Base-by-base conservation (phyloP, 2,113 vertebrate species). In the Nothobranchius furzeri region DNA sequence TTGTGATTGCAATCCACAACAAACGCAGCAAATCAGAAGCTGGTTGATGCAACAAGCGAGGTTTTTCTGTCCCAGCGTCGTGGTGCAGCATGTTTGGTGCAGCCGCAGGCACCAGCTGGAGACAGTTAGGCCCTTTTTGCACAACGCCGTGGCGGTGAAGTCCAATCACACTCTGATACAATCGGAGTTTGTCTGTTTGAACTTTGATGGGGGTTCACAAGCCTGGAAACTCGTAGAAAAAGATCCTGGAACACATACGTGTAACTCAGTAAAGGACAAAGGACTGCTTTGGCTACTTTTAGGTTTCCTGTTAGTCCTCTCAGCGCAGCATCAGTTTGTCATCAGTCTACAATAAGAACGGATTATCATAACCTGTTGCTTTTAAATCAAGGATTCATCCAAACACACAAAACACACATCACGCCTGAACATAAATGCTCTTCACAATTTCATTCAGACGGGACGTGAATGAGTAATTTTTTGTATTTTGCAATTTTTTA, bases 21-120 rank as follows among this genome's bases (percentile, higher is more conserved):
- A 85, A 85, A 78, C 70, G 60, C 68, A 73, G 76, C 68, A 75
- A 84, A 79, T 82, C 70, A 70, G 62, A 63, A 63, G 73, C 63
- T 51, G 59, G 63, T 70, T 79, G 70, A 79, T 70, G 76, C 78
- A 74, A 79, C 73, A 76, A 85, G 73, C 70, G 73, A 75, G 72
- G 64, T 64, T 71, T 76, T 65, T 67, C 70, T 69, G 47, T 9
- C 48, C 43, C 60, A 51, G 66, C 45, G 40, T 59, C 66, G 57
- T 55, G 60, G 79, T 74, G 40, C 17, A 42, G 63, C 73, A 17
- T 75, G 59, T 64, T 8, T 54, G 68, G 60, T 78, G 51, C 20
- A 55, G 62, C 20, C 42, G 52, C 17, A 35, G 20, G 48, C 70
- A 35, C 68, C 81, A 73, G 81, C 71, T 78, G 76, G 56, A 59